Percentiles rank a stretch among this genome's conserved stretches.
Conservation (phyloP, 2,888 invertebrate genomes). For the Eupithecia exiguata region DNA sequence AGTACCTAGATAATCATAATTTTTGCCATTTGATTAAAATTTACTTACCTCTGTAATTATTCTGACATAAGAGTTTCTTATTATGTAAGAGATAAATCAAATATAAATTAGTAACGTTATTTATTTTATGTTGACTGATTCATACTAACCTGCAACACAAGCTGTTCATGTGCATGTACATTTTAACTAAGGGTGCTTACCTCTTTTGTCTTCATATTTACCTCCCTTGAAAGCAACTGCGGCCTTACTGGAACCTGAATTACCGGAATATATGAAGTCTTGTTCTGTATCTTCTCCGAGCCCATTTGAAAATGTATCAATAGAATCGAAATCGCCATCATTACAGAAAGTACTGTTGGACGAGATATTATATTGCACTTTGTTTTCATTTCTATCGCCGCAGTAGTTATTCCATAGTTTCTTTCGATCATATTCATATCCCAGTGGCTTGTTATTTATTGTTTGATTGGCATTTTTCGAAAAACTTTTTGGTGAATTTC, state of each 20-base stretch:
- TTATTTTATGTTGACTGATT: not conserved
- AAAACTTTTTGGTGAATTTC: not conserved
- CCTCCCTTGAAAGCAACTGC: slow-evolving; percentile 27
- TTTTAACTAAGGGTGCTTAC: slow-evolving; percentile 17
- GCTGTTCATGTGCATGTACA: not conserved
- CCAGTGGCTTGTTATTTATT: slow-evolving; percentile 12
- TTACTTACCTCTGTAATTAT: not conserved
- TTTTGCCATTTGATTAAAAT: not conserved
- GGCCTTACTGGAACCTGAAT: slow-evolving; percentile 45
- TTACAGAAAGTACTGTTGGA: slow-evolving; percentile 1
- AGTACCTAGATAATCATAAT: not conserved
- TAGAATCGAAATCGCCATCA: not conserved
- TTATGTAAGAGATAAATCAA: not conserved
- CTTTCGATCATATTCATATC: slow-evolving; percentile 23
- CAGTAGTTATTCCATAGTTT: slow-evolving; percentile 27
- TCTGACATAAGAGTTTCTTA: not conserved
- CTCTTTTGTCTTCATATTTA: slow-evolving; percentile 26
- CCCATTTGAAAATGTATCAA: slow-evolving; percentile 8
- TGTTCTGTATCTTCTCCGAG: slow-evolving; percentile 15
- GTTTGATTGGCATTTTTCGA: slow-evolving; percentile 5
- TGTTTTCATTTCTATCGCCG: slow-evolving; percentile 19
- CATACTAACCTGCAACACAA: not conserved
- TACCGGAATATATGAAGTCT: slow-evolving; percentile 40
- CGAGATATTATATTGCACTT: slow-evolving; percentile 12
- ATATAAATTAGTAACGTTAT: not conserved